Evolutionary conservation across 1,140 invertebrate species (phyloP).

Genomic region (Zophobas morio): DNA sequence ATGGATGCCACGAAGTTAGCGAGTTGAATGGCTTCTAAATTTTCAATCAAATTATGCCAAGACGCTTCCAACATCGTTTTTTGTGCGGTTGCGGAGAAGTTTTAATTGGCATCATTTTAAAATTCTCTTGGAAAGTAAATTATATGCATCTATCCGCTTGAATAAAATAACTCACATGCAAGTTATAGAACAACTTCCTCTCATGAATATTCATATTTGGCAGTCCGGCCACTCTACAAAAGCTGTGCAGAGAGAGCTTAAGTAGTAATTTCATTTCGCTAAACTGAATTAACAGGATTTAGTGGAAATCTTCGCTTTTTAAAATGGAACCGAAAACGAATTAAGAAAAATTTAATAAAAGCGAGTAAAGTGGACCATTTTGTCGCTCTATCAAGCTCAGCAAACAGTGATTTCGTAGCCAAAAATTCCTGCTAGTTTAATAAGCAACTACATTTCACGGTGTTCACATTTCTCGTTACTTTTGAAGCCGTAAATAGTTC

Average conservation of each 20-base stretch:
- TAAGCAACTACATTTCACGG: too few species aligned
- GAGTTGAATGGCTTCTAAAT: constrained; percentile 2
- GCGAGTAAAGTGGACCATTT: neutral
- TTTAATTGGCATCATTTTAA: constrained; percentile 28
- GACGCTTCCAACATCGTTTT: neutral
- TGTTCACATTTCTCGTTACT: too few species aligned
- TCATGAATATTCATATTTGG: constrained; percentile 52
- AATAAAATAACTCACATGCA: constrained; percentile 49
- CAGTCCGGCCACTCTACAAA: constrained; percentile 47
- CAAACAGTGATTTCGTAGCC: too few species aligned
- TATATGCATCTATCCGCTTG: constrained; percentile 49
- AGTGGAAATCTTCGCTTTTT: constrained; percentile 47
- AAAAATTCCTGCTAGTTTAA: too few species aligned
- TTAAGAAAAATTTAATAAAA: constrained; percentile 47
- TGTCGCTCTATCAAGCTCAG: neutral
- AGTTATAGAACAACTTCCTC: constrained; percentile 46
- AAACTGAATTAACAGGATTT: constrained; percentile 53
- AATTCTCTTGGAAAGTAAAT: constrained; percentile 38
- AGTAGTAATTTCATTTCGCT: constrained; percentile 55
- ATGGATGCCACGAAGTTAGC: neutral
- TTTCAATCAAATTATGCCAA: constrained; percentile 34
- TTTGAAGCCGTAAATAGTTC: neutral
- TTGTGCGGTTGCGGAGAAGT: neutral
- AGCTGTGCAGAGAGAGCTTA: constrained; percentile 53
- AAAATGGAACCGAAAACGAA: constrained; percentile 24